Evolutionary conservation across 2,113 vertebrate species (phyloP), one percentile per base, ranked within the genome.

Genomic region (Lepus europaeus): DNA sequence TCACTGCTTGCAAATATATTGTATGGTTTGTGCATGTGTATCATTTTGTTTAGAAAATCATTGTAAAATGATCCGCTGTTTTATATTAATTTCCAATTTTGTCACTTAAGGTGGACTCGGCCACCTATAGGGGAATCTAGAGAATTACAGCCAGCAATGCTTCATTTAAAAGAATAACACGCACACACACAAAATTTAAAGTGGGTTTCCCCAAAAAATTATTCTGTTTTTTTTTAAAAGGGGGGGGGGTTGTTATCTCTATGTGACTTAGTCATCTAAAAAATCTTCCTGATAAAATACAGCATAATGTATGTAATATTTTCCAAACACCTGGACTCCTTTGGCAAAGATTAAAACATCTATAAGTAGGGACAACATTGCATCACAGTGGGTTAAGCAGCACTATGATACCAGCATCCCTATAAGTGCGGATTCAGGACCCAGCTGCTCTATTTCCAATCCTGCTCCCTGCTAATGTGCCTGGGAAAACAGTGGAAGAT

Each of bases 41-140:
- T 51, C 17, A 23, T 36, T 93, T 76, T 95, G 45, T 73, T 92
- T 96, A 77, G 73, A 97, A 96, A 94, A 73, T 2, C 29, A 80
- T 27, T 66, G 14, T 10, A 16, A 93, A 91, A 11, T 16, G 84
- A 89, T 81, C 85, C 12, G 29, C 12, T 66, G 81, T 56, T 39
- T 85, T 68, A 68, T 31, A 87, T 93, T 96, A 89, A 88, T 74
- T 81, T 90, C 23, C n/a, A 16, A 73, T 77, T 85, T 45, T 5
- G 73, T 74, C 64, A 51, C 69, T 31, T 74, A 80, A 49, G 9
- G 39, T 88, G 11, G 31, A 5, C 23, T 29, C 19, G 84, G 3
- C 49, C 31, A 66, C 22, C 85, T 22, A 79, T 83, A 79, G 36
- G 33, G n/a, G 92, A 85, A 84, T 84, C 56, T 11, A 88, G 29